Evolutionary conservation across 1,140 invertebrate species (phyloP).

Genomic region (Lepidurus packardi): DNA sequence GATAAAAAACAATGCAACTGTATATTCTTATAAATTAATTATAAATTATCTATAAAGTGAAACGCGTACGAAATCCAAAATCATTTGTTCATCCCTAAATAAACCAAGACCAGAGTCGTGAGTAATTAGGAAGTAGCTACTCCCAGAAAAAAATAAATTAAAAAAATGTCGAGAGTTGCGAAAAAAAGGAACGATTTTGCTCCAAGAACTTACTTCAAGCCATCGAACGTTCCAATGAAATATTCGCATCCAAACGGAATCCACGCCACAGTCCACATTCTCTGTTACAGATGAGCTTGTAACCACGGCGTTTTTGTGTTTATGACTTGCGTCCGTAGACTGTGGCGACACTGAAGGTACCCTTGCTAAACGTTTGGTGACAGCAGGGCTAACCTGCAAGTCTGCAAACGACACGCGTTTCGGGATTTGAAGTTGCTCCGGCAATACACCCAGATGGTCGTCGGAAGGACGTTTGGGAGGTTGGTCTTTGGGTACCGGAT

Average conservation of each 20-base stretch:
- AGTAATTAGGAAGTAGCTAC: not conserved
- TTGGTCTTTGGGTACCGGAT: not conserved
- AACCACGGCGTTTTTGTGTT: not conserved
- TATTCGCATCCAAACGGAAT: not conserved
- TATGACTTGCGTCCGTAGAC: not conserved
- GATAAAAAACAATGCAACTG: too few relatives aligned
- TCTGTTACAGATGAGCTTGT: not conserved
- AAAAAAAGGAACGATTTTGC: too few relatives aligned
- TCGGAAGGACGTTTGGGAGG: not conserved
- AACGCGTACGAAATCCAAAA: not conserved
- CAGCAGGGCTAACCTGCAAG: not conserved
- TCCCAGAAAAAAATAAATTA: not conserved
- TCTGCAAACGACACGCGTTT: not conserved
- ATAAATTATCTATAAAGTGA: not conserved
- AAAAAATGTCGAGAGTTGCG: not conserved
- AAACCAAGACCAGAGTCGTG: not conserved
- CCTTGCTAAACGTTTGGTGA: not conserved
- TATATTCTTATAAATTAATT: not conserved
- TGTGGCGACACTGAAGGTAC: not conserved
- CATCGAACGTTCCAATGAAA: conserved; percentile 14
- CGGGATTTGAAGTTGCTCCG: not conserved
- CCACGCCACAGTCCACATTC: not conserved
- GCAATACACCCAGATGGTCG: not conserved
- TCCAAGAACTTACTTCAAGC: not conserved
- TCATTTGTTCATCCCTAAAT: not conserved